Evolutionary conservation across 2,888 invertebrate genomes (phyloP).

Genomic region (Drosophila recens): DNA sequence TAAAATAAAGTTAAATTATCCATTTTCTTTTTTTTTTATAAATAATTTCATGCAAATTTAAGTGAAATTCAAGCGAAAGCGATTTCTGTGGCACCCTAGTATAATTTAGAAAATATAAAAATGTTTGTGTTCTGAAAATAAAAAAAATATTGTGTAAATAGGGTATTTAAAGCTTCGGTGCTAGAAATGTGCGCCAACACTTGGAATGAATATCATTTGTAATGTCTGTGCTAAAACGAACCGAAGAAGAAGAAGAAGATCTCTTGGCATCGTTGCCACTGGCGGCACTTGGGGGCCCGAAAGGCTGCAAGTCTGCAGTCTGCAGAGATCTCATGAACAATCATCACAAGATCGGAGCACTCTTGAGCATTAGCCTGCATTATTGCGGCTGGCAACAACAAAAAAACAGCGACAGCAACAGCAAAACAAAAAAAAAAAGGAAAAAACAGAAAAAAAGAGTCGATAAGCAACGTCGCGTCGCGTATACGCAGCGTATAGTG

Average conservation of each 20-base stretch:
- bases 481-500: constrained; percentile 73
- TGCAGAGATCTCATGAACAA: constrained; percentile 41
- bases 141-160: too few species aligned
- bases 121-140: too few species aligned
- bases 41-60: too few species aligned
- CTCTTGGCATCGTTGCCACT: constrained; percentile 31
- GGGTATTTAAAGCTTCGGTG: neutral
- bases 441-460: constrained; percentile 11
- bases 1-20: too few species aligned
- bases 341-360: constrained; percentile 43
- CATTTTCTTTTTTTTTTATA: too few species aligned
- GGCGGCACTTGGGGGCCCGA: constrained; percentile 33
- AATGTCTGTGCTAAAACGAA: constrained; percentile 38
- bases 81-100: too few species aligned
- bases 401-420: constrained; percentile 6
- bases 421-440: neutral
- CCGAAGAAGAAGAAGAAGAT: constrained; percentile 13
- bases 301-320: constrained; percentile 16
- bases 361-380: constrained; percentile 59
- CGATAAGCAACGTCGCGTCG: constrained; percentile 63
- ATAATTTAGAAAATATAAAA: too few species aligned
- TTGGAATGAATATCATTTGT: constrained; percentile 39
- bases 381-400: constrained; percentile 39
- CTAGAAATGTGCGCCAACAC: neutral
- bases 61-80: too few species aligned